A percentile compares a stretch with the other conserved stretches of the same genome.
phyloP scores from a whole-genome alignment of 2,888 invertebrate species.

The Andrena trimmerana region DNA sequence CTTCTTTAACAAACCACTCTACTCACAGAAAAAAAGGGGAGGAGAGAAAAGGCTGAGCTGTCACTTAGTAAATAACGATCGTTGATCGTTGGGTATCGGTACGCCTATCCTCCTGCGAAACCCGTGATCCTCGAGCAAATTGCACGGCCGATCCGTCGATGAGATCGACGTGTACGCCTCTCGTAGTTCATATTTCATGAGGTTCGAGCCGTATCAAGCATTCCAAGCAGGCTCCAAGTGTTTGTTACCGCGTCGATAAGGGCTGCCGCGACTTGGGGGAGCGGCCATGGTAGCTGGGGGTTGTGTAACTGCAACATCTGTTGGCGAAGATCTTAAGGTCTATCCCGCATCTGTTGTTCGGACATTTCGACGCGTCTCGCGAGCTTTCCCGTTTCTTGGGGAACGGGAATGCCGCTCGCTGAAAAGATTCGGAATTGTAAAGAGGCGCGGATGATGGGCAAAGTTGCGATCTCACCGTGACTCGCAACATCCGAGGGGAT shows the following conservation, averaged over 20 bases:
- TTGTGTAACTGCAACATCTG: constrained; percentile 77
- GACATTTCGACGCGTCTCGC: constrained; percentile 62
- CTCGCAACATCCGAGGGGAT: constrained; percentile 20
- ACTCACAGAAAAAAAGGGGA: too few species aligned
- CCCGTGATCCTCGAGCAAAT: constrained; percentile 63
- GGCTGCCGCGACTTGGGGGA: constrained; percentile 47
- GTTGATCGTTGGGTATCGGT: constrained; percentile 24
- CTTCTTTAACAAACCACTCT: too few species aligned
- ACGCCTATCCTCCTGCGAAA: neutral
- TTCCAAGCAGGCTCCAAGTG: constrained; percentile 77
- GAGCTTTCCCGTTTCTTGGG: constrained; percentile 30
- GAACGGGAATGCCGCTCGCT: neutral
- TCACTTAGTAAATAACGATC: neutral
- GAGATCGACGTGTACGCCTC: constrained; percentile 54
- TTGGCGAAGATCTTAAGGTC: constrained; percentile 67
- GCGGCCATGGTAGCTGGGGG: constrained; percentile 36
- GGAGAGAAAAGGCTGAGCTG: neutral
- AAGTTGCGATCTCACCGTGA: constrained; percentile 62
- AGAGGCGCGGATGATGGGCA: constrained; percentile 25
- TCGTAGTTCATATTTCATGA: constrained; percentile 82
- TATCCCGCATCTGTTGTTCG: constrained; percentile 67
- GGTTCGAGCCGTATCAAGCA: constrained; percentile 71
- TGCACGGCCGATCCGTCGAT: constrained; percentile 42
- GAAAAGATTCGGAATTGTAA: constrained; percentile 47
- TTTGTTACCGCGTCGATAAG: constrained; percentile 77